phyloP scores from a whole-genome alignment of 1,140 invertebrate genomes.

The Cyclargus thomasi region DNA sequence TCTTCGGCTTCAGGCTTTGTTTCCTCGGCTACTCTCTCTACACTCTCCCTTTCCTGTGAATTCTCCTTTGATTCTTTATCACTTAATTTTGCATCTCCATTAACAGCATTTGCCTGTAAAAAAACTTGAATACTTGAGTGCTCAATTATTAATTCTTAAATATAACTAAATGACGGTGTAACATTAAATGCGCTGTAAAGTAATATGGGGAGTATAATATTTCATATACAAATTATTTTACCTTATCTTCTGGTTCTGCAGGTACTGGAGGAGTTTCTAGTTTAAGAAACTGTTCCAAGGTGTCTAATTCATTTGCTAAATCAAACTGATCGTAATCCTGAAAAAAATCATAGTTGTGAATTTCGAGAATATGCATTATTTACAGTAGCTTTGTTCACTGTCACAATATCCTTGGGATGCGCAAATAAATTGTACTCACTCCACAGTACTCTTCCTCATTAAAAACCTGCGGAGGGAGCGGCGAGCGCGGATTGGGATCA shows the following conservation, averaged over 20 bases:
- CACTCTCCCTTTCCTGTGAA: conserved; percentile 31
- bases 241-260: conserved; percentile 38
- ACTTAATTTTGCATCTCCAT: conserved; percentile 45
- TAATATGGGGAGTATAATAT: no score
- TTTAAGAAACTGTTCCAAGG: conserved; percentile 89
- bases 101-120: conserved; percentile 45
- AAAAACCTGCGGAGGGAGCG: conserved; percentile 95
- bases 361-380: neutral
- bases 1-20: conserved; percentile 12
- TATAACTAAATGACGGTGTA: neutral
- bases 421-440: conserved; percentile 75
- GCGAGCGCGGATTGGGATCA: conserved; percentile 78
- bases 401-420: neutral
- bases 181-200: neutral
- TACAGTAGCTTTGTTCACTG: neutral
- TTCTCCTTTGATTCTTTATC: conserved; percentile 33
- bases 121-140: neutral
- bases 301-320: conserved; percentile 92
- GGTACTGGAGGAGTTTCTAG: conserved; percentile 73
- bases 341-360: conserved; percentile 16
- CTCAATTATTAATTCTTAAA: neutral
- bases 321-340: conserved; percentile 96
- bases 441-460: conserved; percentile 95
- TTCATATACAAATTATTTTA: conserved; percentile 23
- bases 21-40: conserved; percentile 2